Base-by-base conservation (phyloP, 2,888 invertebrate genomes). In the Syrphus vitripennis region DNA sequence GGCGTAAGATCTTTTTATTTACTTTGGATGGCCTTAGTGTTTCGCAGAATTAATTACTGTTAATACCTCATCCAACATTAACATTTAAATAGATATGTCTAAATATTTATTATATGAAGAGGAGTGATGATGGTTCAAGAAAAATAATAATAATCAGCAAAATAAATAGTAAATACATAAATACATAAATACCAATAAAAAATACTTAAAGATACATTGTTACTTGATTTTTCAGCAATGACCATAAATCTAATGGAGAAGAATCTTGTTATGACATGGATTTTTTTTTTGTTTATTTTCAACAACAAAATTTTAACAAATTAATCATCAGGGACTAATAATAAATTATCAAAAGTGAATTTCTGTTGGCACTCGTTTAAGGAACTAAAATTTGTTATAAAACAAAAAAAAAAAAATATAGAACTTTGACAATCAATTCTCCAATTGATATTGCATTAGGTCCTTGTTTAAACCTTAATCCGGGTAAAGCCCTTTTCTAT, bases 1-100 rank as follows among this genome's bases (percentile, higher is more conserved):
- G 80, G 71, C 75, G 80, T 59, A 71, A 80, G 70, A 71, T 71
- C 83, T 84, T 84, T 83, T 84, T 84, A 84, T 84, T 80, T 57
- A 71, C 29, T 76, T 53, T 16, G 42, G 40, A 59, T 65, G 48
- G 70, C 75, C 83, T 83, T 69, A 72, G 59, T 37, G 12, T 42
- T 72, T 26, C 26, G 57, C 63, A 55, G 63, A 65, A 63, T 70
- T 79, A 48, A 79, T 53, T 69, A 42, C 34, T 31, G 29, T 48
- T 45, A 34, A 24, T 26, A 21, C 21, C 61, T 61, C 19, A 48
- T 40, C 16, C 37, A n/a, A n/a, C 19, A 24, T 4, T 40, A 53
- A 45, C 40, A 69, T 78, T 71, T 34, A 21, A 65, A 37, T 21
- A 42, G 12, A 40, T 10, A 31, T 57, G 55, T 37, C 31, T 21